These are phyloP conservation scores for Apodemia mormo DNA, from an alignment of 2,888 invertebrate genomes.

Conservation along the genomic window DNA sequence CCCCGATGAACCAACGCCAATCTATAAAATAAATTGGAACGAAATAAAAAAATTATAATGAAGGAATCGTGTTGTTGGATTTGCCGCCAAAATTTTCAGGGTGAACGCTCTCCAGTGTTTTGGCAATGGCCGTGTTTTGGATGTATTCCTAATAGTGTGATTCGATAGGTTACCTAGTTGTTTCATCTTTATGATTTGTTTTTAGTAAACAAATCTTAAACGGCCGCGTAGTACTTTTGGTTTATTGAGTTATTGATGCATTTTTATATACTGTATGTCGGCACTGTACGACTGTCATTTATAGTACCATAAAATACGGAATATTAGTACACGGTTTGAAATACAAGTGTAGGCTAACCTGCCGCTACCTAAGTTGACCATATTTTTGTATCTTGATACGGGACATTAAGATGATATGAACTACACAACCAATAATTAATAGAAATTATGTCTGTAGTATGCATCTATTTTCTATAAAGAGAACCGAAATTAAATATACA, in stretches of 20 bases:
- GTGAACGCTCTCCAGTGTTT: conserved; percentile 78
- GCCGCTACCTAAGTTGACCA: too few species aligned
- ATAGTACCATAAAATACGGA: too few species aligned
- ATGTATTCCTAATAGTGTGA: conserved; percentile 74
- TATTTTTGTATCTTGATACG: too few species aligned
- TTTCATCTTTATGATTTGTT: conserved; percentile 43
- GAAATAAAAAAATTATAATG: conserved; percentile 73
- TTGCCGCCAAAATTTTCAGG: conserved; percentile 76
- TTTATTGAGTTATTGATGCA: background rate
- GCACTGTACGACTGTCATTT: too few species aligned
- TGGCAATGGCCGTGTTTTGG: conserved; percentile 68
- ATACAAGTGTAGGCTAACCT: too few species aligned
- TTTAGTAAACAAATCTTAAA: conserved; percentile 45
- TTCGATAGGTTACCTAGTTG: conserved; percentile 63
- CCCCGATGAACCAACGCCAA: conserved; percentile 80
- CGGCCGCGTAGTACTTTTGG: conserved; percentile 23
- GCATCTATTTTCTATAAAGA: too few species aligned
- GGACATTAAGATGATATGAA: too few species aligned
- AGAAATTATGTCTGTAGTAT: too few species aligned
- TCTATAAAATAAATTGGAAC: conserved; percentile 80
- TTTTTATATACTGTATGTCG: too few species aligned
- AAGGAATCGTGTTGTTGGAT: conserved; percentile 65
- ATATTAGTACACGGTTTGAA: too few species aligned
- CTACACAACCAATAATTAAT: too few species aligned
- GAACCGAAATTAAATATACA: too few species aligned